These are phyloP conservation scores for Rhinopomastus cyanomelas DNA, from an alignment of 2,113 vertebrate genomes.

Conservation along the genomic window DNA sequence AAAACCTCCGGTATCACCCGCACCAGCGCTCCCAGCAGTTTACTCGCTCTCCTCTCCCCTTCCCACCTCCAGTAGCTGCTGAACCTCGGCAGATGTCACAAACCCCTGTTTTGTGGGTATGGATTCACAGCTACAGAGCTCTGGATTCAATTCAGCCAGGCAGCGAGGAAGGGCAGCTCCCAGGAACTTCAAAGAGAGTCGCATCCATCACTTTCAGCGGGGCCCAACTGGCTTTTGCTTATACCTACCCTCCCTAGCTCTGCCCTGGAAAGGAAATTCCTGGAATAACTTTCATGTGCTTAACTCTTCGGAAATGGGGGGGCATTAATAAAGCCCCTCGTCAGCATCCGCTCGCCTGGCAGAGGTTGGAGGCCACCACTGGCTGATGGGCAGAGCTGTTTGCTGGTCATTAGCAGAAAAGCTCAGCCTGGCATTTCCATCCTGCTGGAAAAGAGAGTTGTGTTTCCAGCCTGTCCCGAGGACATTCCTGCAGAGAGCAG, in stretches of 20 bases:
- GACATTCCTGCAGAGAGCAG: slow-evolving; percentile 50
- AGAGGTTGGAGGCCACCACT: slow-evolving; percentile 35
- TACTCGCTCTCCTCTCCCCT: neutral
- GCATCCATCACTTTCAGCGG: slow-evolving; percentile 30
- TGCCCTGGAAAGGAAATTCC: slow-evolving; percentile 61
- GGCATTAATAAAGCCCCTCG: slow-evolving; percentile 51
- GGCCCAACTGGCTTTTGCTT: slow-evolving; percentile 30
- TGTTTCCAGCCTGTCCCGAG: slow-evolving; percentile 43
- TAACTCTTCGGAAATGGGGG: slow-evolving; percentile 51
- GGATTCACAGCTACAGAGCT: neutral
- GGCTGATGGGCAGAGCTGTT: neutral
- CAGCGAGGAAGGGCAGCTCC: slow-evolving; percentile 12
- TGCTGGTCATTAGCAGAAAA: slow-evolving; percentile 12
- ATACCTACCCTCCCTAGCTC: slow-evolving; percentile 47
- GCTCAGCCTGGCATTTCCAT: neutral
- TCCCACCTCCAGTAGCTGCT: slow-evolving; percentile 24
- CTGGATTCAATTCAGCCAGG: slow-evolving; percentile 49
- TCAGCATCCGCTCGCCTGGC: slow-evolving; percentile 39
- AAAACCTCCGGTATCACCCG: fast-evolving
- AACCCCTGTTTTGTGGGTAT: neutral
- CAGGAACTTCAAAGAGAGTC: slow-evolving; percentile 40
- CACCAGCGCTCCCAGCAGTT: neutral
- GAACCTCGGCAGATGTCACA: slow-evolving; percentile 23
- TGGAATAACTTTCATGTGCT: slow-evolving; percentile 60
- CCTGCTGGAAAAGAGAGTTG: slow-evolving; percentile 33